phyloP scores from a whole-genome alignment of 2,113 vertebrate genomes.

The Enhydra lutris region DNA sequence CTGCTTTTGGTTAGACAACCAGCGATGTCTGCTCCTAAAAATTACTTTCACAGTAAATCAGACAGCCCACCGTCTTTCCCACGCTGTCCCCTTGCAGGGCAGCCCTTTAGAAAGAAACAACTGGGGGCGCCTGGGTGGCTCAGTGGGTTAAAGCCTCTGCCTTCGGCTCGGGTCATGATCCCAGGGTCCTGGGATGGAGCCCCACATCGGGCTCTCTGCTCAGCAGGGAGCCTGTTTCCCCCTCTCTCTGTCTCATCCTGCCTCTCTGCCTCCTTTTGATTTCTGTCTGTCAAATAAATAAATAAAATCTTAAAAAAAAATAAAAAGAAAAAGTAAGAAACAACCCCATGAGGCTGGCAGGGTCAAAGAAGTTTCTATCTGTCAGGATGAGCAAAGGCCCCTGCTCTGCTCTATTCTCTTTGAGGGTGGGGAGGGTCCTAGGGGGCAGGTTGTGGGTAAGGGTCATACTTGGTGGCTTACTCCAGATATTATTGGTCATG shows the following conservation, averaged over 20 bases:
- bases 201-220: too few relatives aligned
- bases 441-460: not conserved
- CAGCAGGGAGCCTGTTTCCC: too few relatives aligned
- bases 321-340: not conserved
- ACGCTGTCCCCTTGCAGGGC: not conserved
- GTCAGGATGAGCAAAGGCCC: not conserved
- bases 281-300: too few relatives aligned
- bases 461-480: not conserved
- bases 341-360: not conserved
- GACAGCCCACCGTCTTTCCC: not conserved
- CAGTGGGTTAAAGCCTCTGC: too few relatives aligned
- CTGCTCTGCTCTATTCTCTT: not conserved
- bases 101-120: not conserved
- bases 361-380: not conserved
- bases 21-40: not conserved
- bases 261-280: too few relatives aligned
- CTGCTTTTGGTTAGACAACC: not conserved
- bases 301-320: too few relatives aligned
- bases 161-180: too few relatives aligned
- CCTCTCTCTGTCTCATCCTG: too few relatives aligned
- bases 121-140: too few relatives aligned
- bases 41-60: not conserved
- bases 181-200: too few relatives aligned
- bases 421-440: too few relatives aligned
- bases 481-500: not conserved